Conservation (phyloP, 2,113 vertebrate genomes). For the Pterophyllum scalare region DNA sequence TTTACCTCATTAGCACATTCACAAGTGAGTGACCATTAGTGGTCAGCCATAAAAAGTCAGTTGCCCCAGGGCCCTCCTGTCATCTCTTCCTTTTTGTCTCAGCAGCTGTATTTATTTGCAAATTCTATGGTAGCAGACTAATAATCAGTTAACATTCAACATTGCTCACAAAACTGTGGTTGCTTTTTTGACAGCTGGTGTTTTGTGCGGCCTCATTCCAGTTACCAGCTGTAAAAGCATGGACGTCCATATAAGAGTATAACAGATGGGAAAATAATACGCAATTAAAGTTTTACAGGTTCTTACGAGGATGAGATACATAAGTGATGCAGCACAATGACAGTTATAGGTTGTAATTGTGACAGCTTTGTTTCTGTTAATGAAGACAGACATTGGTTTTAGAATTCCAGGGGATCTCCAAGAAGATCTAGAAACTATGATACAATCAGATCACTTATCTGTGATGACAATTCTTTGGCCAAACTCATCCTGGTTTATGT, state of each 20-base stretch:
- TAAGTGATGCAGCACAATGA: neutral
- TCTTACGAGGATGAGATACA: neutral
- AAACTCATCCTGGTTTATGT: neutral
- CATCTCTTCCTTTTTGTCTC: slow-evolving; percentile 22
- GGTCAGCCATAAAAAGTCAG: slow-evolving; percentile 54
- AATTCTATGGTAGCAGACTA: slow-evolving; percentile 38
- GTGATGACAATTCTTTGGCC: neutral
- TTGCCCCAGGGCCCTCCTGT: slow-evolving; percentile 14
- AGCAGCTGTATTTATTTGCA: slow-evolving; percentile 54
- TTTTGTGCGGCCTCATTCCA: neutral
- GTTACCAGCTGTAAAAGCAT: neutral
- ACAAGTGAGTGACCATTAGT: slow-evolving; percentile 62
- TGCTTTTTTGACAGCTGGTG: slow-evolving; percentile 10
- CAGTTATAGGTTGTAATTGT: neutral
- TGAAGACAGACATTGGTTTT: neutral
- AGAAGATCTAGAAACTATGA: neutral
- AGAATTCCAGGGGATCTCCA: neutral
- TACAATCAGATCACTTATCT: neutral
- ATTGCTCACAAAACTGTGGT: slow-evolving; percentile 6
- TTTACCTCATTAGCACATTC: slow-evolving; percentile 66
- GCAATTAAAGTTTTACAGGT: neutral
- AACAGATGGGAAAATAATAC: slow-evolving; percentile 5
- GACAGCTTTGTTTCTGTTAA: neutral
- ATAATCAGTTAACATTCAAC: slow-evolving; percentile 28
- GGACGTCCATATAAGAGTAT: neutral